phyloP scores from a whole-genome alignment of 2,113 vertebrate species.

The Orthonyx spaldingii region DNA sequence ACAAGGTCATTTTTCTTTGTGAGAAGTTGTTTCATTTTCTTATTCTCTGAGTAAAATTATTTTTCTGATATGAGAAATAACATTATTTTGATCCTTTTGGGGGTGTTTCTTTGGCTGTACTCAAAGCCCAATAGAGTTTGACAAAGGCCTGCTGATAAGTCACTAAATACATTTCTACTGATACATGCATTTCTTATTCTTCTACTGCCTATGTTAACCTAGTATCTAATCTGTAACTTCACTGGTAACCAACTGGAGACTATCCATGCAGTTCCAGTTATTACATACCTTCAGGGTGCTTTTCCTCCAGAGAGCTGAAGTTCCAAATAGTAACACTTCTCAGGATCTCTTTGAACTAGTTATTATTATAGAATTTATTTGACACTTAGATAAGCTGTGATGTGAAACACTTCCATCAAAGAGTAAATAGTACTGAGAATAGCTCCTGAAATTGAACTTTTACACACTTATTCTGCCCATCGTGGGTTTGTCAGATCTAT shows the following conservation, averaged over 20 bases:
- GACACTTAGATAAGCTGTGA: not conserved
- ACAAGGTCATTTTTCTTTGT: conserved; percentile 24
- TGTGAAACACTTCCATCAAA: not conserved
- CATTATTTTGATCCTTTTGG: not conserved
- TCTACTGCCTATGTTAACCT: not conserved
- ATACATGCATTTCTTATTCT: not conserved
- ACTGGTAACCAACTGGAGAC: not conserved
- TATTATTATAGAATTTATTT: not conserved
- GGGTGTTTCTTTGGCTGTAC: not conserved
- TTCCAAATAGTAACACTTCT: not conserved
- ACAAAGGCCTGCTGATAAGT: not conserved
- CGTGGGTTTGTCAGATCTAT: not conserved
- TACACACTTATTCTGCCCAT: not conserved
- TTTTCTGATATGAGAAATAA: not conserved
- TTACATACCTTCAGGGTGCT: not conserved
- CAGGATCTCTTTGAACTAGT: not conserved
- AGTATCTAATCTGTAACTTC: not conserved
- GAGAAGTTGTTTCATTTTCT: not conserved
- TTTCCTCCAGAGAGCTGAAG: not conserved
- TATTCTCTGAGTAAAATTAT: not conserved
- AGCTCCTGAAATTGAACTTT: not conserved
- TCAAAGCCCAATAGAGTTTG: not conserved
- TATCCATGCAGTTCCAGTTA: not conserved
- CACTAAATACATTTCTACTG: not conserved
- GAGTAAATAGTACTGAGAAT: not conserved